Percentiles rank a stretch among this genome's conserved stretches.
Conservation (phyloP, 2,888 invertebrate genomes). For the Ennomos fuscantarius region DNA sequence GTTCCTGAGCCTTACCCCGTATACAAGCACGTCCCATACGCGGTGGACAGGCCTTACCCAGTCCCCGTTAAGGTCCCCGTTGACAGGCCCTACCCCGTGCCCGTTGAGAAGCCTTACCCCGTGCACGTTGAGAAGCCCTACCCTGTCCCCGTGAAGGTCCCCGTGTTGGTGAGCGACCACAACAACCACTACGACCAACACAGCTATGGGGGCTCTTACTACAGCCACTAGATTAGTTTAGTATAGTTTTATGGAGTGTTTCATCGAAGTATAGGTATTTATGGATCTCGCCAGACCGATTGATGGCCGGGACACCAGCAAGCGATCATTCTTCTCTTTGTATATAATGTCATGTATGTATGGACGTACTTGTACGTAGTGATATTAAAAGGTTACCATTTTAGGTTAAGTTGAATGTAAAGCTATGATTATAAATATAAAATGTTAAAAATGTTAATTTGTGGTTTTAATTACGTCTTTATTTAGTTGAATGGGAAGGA, state of each 20-base stretch:
- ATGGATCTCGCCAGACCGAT: slow-evolving; percentile 64
- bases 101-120: slow-evolving; percentile 76
- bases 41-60: slow-evolving; percentile 86
- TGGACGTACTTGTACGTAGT: slow-evolving; percentile 78
- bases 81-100: slow-evolving; percentile 88
- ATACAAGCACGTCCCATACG: slow-evolving; percentile 87
- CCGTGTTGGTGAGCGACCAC: slow-evolving; percentile 65
- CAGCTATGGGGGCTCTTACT: slow-evolving; percentile 48
- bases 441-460: slow-evolving; percentile 51
- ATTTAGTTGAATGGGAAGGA: slow-evolving; percentile 49
- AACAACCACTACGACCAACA: slow-evolving; percentile 41
- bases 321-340: slow-evolving; percentile 71
- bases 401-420: slow-evolving; percentile 79
- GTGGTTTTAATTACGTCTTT: slow-evolving; percentile 52
- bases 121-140: slow-evolving; percentile 83
- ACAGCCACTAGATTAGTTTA: slow-evolving; percentile 72
- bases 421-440: slow-evolving; percentile 62
- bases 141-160: slow-evolving; percentile 84
- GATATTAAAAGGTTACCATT: slow-evolving; percentile 81
- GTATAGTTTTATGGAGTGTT: slow-evolving; percentile 61
- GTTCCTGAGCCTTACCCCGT: slow-evolving; percentile 87
- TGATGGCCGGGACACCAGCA: slow-evolving; percentile 78
- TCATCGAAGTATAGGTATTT: slow-evolving; percentile 57
- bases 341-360: slow-evolving; percentile 78
- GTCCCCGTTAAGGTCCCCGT: slow-evolving; percentile 89